Base-by-base conservation (phyloP, 53 echinoderm and acorn worm species). In the Stichopus horrens region DNA sequence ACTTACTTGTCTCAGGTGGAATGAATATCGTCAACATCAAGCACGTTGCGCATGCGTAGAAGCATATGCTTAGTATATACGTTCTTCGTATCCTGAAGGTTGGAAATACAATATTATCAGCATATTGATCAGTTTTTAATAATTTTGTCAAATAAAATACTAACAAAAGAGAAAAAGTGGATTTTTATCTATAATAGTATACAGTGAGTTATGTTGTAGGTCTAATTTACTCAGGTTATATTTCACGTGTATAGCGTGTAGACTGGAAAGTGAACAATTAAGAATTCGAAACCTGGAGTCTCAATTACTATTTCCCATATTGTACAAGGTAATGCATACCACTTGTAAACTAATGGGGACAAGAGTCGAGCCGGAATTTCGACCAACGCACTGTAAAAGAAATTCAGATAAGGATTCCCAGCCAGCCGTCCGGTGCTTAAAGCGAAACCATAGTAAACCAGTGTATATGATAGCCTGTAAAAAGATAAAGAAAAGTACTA, bases 351-450 rank as follows among this genome's bases (percentile, higher is more conserved):
- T 9, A 81, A 20, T 9, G 81, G 81, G 9, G 81, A 51, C 81
- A 81, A 23, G n/a, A 81, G 7, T 7, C 81, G n/a, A 10, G 81
- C 81, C 5, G 81, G 81, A 21, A 81, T 57, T 18, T 81, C 81
- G 57, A 81, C 81, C 54, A 81, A 22, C n/a, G 81, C 81, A 20
- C 81, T 81, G 5, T 57, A 58, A 56, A 81, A 81, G 58, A 81
- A 81, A 58, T 81, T 81, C 8, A 81, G 81, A 8, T 81, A 81
- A 58, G 81, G 81, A 58, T 81, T 56, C 7, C 81, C 81, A 57
- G 81, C 81, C 57, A 81, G 56, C 7, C 56, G 57, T 57, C 81
- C 81, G 6, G 81, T 81, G 8, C 81, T 81, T 21, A 81, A 56
- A 81, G 81, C 81, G 4, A 81, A 81, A 11, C 81, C 81, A 58